Conservation (phyloP, 2,797 vertebrate species). For the Falco rusticolus region DNA sequence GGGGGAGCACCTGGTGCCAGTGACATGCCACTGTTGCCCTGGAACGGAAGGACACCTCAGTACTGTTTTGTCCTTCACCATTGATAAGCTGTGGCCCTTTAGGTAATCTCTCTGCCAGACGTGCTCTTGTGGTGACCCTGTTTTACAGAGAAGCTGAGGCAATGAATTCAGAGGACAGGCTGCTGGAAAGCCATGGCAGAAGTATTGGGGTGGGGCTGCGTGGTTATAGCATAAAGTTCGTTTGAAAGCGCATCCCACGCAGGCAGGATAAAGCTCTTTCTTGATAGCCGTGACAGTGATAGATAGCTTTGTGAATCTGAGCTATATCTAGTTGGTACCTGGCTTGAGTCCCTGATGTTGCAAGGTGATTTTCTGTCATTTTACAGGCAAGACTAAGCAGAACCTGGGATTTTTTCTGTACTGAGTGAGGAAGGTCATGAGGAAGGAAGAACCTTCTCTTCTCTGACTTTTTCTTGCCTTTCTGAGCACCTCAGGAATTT, state of each 20-base stretch:
- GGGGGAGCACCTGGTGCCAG: background rate
- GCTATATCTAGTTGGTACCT: slow-evolving; percentile 54
- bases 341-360: slow-evolving; percentile 54
- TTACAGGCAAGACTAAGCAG: slow-evolving; percentile 10
- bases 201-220: background rate
- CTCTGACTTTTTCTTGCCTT: background rate
- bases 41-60: background rate
- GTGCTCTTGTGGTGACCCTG: slow-evolving; percentile 24
- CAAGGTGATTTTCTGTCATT: slow-evolving; percentile 62
- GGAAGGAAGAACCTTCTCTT: background rate
- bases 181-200: slow-evolving; percentile 14
- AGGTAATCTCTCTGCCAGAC: background rate
- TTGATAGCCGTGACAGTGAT: slow-evolving; percentile 44
- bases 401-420: background rate
- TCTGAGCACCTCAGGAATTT: background rate
- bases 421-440: background rate
- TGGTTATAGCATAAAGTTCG: background rate
- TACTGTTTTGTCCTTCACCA: background rate
- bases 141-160: slow-evolving; percentile 33
- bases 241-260: slow-evolving; percentile 9
- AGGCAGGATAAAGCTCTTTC: slow-evolving; percentile 39
- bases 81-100: background rate
- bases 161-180: slow-evolving; percentile 42
- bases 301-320: slow-evolving; percentile 38
- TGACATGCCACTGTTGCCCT: background rate